phyloP scores from a whole-genome alignment of 1,140 invertebrate species.

The Agraylea sexmaculata region DNA sequence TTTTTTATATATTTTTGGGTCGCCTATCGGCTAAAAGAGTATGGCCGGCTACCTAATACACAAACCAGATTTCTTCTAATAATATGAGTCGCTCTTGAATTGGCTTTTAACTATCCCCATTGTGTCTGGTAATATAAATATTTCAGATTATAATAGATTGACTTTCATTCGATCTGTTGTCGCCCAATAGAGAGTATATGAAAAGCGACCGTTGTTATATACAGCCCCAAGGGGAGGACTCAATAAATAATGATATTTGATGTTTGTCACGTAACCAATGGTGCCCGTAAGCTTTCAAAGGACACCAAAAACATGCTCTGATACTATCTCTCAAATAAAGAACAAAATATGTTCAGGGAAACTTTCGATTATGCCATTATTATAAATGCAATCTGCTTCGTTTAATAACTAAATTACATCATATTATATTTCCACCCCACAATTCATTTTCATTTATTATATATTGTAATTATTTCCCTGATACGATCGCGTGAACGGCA shows the following conservation, averaged over 20 bases:
- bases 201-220: too few species aligned
- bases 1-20: too few species aligned
- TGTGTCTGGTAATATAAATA: neutral
- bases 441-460: too few species aligned
- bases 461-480: too few species aligned
- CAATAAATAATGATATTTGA: conserved; percentile 33
- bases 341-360: too few species aligned
- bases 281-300: conserved; percentile 30
- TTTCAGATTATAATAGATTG: neutral
- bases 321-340: neutral
- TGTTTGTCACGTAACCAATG: conserved; percentile 45
- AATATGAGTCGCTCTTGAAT: neutral
- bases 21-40: too few species aligned
- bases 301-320: conserved; percentile 1
- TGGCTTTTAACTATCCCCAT: neutral
- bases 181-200: conserved; percentile 6
- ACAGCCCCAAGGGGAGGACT: conserved; percentile 16
- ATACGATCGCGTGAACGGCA: too few species aligned
- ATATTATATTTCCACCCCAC: neutral
- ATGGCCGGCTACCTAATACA: too few species aligned
- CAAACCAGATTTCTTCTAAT: conserved; percentile 10
- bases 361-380: conserved; percentile 10
- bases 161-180: neutral
- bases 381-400: neutral
- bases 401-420: neutral